Evolutionary conservation across 2,113 vertebrate species (phyloP), one percentile per base, ranked within the genome.

Genomic region (Megalops atlanticus): DNA sequence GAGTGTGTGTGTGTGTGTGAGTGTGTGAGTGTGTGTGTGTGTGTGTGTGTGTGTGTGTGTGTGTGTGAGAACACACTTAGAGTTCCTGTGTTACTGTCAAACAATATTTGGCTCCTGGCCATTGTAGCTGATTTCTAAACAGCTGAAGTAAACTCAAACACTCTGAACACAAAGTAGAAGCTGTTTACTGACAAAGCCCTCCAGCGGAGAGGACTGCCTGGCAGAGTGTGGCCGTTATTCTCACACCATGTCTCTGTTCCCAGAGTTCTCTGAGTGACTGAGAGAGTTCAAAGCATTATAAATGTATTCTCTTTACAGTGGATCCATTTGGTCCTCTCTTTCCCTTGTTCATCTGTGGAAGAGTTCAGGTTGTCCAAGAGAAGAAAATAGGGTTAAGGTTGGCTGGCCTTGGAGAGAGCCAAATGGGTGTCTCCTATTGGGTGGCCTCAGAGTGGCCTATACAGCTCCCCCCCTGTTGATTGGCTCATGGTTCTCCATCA

Each of bases 11-110:
- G n/a, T n/a, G n/a, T n/a, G n/a, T n/a, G n/a, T n/a, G 43, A 45
- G 43, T 6, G 43, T 6, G 43, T 6, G 43, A 45, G 43, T 52
- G 49, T 18, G 3, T 52, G 49, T 52, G 49, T 18, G 14, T 24
- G 18, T 3, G n/a, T 3, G n/a, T 6, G n/a, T n/a, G 10, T n/a
- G 52, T 14, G n/a, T 58, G 21, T 8, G n/a, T 18, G 8, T 18
- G 11, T 52, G 3, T 18, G 21, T 31, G 74, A 76, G 74, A 31
- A 31, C 18, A 10, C 43, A 6, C 43, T 45, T 45, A 10, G 43
- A n/a, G 74, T 76, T 76, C 74, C 74, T 24, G 18, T 76, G 74
- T 76, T 43, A 49, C 15, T 52, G n/a, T 33, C 16, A 76, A 35
- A 24, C 43, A 35, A 76, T 4, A 76, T 14, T 45, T 76, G 41